Evolutionary conservation across 2,113 vertebrate genomes (phyloP), one percentile per base, ranked within the genome.

Genomic region (Chloropsis cyanopogon): DNA sequence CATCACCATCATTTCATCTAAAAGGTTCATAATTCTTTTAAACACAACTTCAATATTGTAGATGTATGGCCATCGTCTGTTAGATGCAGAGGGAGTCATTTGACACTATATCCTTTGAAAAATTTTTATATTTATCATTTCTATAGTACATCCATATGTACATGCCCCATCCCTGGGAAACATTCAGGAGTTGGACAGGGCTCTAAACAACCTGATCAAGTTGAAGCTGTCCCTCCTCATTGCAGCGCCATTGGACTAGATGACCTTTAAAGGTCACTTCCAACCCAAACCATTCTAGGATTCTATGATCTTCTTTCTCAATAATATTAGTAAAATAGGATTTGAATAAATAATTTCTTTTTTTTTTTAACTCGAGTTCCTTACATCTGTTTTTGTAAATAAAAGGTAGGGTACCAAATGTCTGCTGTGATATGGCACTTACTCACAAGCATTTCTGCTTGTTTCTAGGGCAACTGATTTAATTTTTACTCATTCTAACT

Each of bases 401-500:
- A 61, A 88, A 87, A 90, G 3, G 1, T 33, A 19, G 14, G n/a
- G 11, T 10, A 86, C 26, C 29, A 52, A 88, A 87, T 39, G 4
- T 53, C 42, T 90, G 10, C 28, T 73, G 33, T 50, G 54, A 73
- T 56, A 71, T 12, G 7, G 24, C 44, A 50, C 47, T 90, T 90
- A 79, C 64, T 91, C 39, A 64, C n/a, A 49, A 61, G 7, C 18
- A 54, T 92, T 93, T 92, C 54, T 66, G 25, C 75, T 82, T 81
- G 65, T 92, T 87, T 95, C 82, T 83, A 79, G 46, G 79, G 50
- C 65, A 85, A 85, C 64, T 64, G 76, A 92, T 92, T 92, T 70
- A 83, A 94, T 90, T 93, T 95, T 90, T 12, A 61, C 31, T 87
- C 65, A 7, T 85, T 91, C 53, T 53, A 88, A 54, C 33, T 79